phyloP scores from a whole-genome alignment of 2,797 vertebrate species.

The Acanthiza pusilla region DNA sequence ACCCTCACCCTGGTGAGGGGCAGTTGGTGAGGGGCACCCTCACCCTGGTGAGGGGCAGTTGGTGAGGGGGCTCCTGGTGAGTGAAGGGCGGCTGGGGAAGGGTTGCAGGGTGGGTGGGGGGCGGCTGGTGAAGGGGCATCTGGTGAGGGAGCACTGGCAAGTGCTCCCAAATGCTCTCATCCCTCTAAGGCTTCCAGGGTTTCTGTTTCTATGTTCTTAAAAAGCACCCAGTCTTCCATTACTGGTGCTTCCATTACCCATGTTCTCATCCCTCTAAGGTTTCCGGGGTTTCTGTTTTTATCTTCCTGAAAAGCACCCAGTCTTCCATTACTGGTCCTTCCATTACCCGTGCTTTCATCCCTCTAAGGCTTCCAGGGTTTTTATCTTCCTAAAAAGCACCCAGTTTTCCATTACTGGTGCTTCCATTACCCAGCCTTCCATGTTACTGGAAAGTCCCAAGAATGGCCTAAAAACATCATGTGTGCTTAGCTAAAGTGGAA shows the following conservation, averaged over 20 bases:
- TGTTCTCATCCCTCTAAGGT: not conserved
- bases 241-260: not conserved
- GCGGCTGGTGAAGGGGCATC: too few species aligned
- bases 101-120: not conserved
- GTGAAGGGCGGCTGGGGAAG: not conserved
- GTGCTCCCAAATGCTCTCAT: not conserved
- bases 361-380: not conserved
- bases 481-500: not conserved
- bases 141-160: not conserved
- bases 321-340: not conserved
- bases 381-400: not conserved
- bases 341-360: not conserved
- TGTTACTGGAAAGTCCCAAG: not conserved
- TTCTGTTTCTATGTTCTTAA: not conserved
- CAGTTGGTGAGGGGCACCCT: not conserved
- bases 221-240: not conserved
- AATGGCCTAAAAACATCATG: not conserved
- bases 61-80: not conserved
- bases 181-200: not conserved
- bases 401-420: not conserved
- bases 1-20: not conserved
- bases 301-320: not conserved
- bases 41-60: not conserved
- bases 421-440: not conserved
- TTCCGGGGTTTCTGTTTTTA: not conserved